A percentile compares a stretch with the other conserved stretches of the same genome.
Conservation (phyloP, 2,113 vertebrate genomes). For the Trogon surrucura region DNA sequence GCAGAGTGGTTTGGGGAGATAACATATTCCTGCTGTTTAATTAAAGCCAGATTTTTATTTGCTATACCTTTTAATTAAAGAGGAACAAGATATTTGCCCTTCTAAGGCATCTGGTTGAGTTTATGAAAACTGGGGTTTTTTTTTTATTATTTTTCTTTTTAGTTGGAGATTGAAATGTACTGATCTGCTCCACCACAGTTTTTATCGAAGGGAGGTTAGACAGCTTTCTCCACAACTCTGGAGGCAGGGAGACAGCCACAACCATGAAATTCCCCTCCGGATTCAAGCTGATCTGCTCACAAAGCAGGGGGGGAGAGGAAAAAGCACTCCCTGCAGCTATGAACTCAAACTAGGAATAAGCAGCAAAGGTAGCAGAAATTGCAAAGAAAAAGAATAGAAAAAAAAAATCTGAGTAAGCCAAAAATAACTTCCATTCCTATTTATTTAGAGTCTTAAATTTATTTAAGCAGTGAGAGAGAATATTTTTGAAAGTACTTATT, state of each 20-base stretch:
- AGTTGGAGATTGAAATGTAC: neutral
- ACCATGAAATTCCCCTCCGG: neutral
- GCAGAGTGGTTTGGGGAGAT: neutral
- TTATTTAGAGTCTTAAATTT: neutral
- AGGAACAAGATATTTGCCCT: slow-evolving; percentile 47
- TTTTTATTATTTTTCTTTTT: neutral
- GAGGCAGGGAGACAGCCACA: neutral
- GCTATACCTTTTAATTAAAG: slow-evolving; percentile 62
- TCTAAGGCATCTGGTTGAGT: slow-evolving; percentile 48
- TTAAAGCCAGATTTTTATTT: slow-evolving; percentile 62
- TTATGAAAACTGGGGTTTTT: neutral
- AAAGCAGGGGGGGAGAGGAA: neutral
- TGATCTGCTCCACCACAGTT: neutral
- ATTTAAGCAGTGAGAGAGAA: neutral
- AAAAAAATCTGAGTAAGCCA: neutral
- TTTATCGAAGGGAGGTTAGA: neutral
- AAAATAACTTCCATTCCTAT: neutral
- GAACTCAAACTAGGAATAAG: neutral
- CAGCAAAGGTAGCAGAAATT: slow-evolving; percentile 36
- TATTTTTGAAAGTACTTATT: neutral
- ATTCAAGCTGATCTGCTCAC: neutral
- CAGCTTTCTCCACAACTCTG: neutral
- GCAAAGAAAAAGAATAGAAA: neutral
- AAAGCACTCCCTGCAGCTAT: neutral
- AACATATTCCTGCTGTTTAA: slow-evolving; percentile 34